Evolutionary conservation across 2,113 vertebrate genomes (phyloP).

Genomic region (Silurus meridionalis): DNA sequence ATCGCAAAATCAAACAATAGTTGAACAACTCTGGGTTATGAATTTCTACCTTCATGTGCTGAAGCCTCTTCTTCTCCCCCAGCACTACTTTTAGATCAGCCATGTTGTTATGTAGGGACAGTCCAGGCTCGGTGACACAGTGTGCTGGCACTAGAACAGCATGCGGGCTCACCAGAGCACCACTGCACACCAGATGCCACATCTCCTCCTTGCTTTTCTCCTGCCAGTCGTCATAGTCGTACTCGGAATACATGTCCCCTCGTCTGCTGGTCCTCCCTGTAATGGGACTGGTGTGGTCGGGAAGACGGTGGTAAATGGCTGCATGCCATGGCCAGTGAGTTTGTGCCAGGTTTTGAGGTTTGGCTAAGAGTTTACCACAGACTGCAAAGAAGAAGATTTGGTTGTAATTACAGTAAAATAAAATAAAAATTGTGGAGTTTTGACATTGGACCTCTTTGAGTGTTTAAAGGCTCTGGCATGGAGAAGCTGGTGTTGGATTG

Average conservation of each 20-base stretch:
- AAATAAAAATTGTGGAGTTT: too few species aligned
- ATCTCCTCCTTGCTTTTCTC: constrained; percentile 55
- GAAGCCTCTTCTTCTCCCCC: constrained; percentile 78
- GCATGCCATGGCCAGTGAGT: constrained; percentile 87
- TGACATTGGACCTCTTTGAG: too few species aligned
- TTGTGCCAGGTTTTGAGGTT: constrained; percentile 68
- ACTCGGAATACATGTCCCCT: constrained; percentile 62
- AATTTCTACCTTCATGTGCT: constrained; percentile 77
- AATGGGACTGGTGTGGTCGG: constrained; percentile 54
- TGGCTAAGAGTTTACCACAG: constrained; percentile 81
- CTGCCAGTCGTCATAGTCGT: constrained; percentile 43
- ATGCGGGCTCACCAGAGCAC: constrained; percentile 83
- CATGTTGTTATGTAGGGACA: constrained; percentile 69
- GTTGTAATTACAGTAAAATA: background rate
- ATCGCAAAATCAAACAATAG: too few species aligned
- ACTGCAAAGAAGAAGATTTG: constrained; percentile 64
- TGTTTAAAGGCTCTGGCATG: too few species aligned
- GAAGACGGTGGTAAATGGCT: constrained; percentile 80
- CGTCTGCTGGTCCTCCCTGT: constrained; percentile 64
- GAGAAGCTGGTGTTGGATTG: too few species aligned
- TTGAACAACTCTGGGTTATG: background rate
- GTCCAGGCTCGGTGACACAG: constrained; percentile 82
- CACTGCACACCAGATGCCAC: constrained; percentile 88
- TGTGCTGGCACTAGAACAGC: constrained; percentile 85
- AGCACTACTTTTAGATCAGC: constrained; percentile 82